Evolutionary conservation across 1,140 invertebrate genomes (phyloP), one percentile per base, ranked within the genome.

Genomic region (Leguminivora glycinivorella): DNA sequence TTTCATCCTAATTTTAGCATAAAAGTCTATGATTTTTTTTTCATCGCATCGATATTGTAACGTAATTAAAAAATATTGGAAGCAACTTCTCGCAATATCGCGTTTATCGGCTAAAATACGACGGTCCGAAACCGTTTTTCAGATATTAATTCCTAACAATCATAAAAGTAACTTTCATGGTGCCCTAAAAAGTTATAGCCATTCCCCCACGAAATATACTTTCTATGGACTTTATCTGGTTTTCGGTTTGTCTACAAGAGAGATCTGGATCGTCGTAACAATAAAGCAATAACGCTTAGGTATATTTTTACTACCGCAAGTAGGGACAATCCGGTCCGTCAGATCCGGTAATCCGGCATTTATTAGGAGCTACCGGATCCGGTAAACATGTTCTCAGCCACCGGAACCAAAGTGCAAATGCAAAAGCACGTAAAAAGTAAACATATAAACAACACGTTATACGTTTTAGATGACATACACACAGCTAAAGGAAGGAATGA

Each of bases 81-180:
- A 56, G 56, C 70, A 72, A 72, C 73, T 73, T 72, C 34, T 66
- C 58, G 56, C 68, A 70, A 70, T 75, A 75, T 68, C 63, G 67
- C 73, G 72, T 81, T 83, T 83, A 84, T 81, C 78, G 71, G 56
- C 60, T 72, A 81, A 85, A 76, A 81, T 85, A 85, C 75, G 78
- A 82, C 73, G 81, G 82, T 84, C 78, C 75, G 74, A 79, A 81
- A 74, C 78, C 82, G 78, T 88, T 88, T 88, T 88, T 87, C 83
- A 85, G 84, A 87, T 87, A 89, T 90, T 88, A 90, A 89, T 89
- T 86, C 78, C 77, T 83, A 88, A 88, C 87, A 89, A 87, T 87
- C 87, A 82, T 89, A 88, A 90, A 90, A 88, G 81, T 89, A 83
- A 85, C 80, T 83, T 88, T 87, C 81, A 90, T 85, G 79, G 78